These are phyloP conservation scores for Gryllus bimaculatus DNA, from an alignment of 1,140 invertebrate genomes.

Conservation along the genomic window DNA sequence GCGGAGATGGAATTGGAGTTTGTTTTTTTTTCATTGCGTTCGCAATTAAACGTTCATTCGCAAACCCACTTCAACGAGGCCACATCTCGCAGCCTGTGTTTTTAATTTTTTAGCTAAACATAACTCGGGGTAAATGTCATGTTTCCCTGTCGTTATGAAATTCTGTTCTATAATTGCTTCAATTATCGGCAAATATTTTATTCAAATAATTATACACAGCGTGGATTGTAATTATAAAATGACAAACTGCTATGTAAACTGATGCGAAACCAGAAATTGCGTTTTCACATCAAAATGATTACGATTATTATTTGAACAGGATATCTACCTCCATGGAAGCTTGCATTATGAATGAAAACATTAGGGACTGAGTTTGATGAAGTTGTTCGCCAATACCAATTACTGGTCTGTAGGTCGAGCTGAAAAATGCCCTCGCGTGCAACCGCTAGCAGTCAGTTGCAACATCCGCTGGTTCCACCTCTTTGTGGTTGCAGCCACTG, in stretches of 20 bases:
- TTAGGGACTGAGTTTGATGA: not conserved
- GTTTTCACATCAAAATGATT: conserved; percentile 5
- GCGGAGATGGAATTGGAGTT: not conserved
- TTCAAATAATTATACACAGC: not conserved
- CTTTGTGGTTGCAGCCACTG: too few species aligned
- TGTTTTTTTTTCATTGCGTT: not conserved
- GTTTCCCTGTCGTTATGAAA: not conserved
- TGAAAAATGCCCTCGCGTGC: not conserved
- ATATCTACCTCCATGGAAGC: not conserved
- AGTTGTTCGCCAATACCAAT: not conserved
- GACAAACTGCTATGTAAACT: not conserved
- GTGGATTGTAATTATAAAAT: not conserved
- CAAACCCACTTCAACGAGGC: not conserved
- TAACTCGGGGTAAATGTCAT: not conserved
- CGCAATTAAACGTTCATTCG: not conserved
- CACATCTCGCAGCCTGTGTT: not conserved
- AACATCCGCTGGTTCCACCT: too few species aligned
- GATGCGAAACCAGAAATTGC: not conserved
- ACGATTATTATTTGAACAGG: conserved; percentile 1
- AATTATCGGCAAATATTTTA: conserved; percentile 6
- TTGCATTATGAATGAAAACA: conserved; percentile 1
- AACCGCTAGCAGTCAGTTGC: too few species aligned
- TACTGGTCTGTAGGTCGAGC: not conserved
- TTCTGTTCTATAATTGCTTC: conserved; percentile 1
- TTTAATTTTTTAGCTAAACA: not conserved